A percentile compares a stretch with the other conserved stretches of the same genome.
Evolutionary conservation across 2,797 vertebrate species (phyloP).

Genomic region (Danio tinwini): DNA sequence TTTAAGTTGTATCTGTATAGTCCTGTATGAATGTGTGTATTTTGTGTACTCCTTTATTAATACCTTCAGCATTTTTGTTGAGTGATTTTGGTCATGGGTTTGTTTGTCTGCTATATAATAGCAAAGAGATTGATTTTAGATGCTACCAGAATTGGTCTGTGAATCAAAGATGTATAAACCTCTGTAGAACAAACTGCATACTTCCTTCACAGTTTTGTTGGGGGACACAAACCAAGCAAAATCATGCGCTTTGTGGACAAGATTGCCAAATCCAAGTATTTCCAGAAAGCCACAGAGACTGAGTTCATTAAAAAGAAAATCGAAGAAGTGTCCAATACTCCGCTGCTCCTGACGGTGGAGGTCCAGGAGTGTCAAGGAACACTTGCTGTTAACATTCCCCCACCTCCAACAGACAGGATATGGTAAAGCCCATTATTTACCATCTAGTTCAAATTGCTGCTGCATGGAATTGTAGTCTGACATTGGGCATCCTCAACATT

Average conservation of each 20-base stretch:
- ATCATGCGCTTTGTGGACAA: conserved; percentile 99
- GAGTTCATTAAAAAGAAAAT: conserved; percentile 99
- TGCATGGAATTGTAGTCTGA: background rate
- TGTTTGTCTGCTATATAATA: no score
- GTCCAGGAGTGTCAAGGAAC: conserved; percentile 94
- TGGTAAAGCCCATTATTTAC: conserved; percentile 79
- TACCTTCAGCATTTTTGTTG: no score
- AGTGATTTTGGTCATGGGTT: no score
- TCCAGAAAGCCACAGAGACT: conserved; percentile 98
- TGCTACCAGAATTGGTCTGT: background rate
- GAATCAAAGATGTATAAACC: background rate
- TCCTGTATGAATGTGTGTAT: no score
- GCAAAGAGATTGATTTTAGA: no score
- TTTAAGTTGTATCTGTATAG: no score
- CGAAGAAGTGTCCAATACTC: conserved; percentile 97
- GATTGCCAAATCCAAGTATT: conserved; percentile 99
- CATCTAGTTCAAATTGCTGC: background rate
- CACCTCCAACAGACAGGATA: conserved; percentile 96
- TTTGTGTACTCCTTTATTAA: no score
- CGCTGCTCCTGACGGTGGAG: conserved; percentile 95
- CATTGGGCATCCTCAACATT: background rate
- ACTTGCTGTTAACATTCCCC: conserved; percentile 95
- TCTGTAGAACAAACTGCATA: conserved; percentile 63
- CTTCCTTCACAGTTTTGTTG: conserved; percentile 80
- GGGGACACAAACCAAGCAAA: conserved; percentile 94